Evolutionary conservation across 2,797 vertebrate genomes (phyloP), one percentile per base, ranked within the genome.

Genomic region (Falco peregrinus): DNA sequence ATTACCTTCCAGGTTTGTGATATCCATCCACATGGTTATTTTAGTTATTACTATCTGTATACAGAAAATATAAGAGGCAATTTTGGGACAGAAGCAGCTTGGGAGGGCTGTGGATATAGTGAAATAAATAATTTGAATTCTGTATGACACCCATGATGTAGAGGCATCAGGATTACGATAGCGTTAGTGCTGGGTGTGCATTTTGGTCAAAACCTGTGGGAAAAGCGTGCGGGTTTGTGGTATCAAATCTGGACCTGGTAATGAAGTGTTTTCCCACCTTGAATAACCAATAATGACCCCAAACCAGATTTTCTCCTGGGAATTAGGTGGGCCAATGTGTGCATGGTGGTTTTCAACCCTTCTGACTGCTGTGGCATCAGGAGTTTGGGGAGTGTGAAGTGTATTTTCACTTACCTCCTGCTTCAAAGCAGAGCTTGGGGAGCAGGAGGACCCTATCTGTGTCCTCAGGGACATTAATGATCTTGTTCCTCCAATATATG

Each of bases 1-100:
- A 97, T 97, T 98, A 97, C 93, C 93, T 96, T 94, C 87, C 96
- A 95, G 92, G 91, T 93, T 97, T 83, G 77, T 96, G 96, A 97
- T 97, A 96, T 78, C 96, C 85, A 95, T 97, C 96, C 97, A 86
- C 78, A 93, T 92, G 87, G 93, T 94, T 95, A 92, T 97, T 96
- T 95, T 96, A 95, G 95, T 97, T 97, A 97, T 97, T 97, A 59
- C 91, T 87, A 39, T 56, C 91, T 96, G 91, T 96, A 74, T 93
- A 91, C 89, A 93, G 89, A 89, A 96, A 97, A 93, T 86, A 51
- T 47, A 80, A 89, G 93, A 87, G 68, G 93, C 95, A 96, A 96
- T 95, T 97, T 93, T 60, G 90, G 80, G 91, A 71, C 81, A 80
- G 84, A 84, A 94, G 76, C 68, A 41, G 61, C 73, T 69, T 47